Conservation (phyloP, 2,888 invertebrate species). For the Carcina quercana region DNA sequence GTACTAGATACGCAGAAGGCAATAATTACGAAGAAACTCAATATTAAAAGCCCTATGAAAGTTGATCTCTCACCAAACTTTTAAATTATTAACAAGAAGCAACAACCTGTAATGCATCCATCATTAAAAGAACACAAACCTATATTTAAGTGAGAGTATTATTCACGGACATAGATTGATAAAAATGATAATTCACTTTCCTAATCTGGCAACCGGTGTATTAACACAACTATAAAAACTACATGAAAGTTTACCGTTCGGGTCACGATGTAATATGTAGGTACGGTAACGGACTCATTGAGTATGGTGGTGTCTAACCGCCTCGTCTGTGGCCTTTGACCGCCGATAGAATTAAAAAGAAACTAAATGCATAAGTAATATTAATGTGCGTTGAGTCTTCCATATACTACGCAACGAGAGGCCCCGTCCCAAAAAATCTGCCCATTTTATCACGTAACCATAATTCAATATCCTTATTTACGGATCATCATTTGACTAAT, state of each 20-base stretch:
- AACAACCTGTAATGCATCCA: no score
- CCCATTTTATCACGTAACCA: neutral
- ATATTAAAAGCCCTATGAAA: no score
- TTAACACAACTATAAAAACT: slow-evolving; percentile 17
- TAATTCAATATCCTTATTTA: neutral
- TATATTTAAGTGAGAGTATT: no score
- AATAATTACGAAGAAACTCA: no score
- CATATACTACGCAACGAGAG: no score
- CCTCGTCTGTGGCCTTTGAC: slow-evolving; percentile 16
- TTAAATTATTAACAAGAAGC: no score
- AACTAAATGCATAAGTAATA: slow-evolving; percentile 2
- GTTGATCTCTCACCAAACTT: no score
- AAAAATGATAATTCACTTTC: slow-evolving; percentile 18
- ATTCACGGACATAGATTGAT: no score
- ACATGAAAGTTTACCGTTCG: slow-evolving; percentile 16
- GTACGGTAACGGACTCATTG: slow-evolving; percentile 19
- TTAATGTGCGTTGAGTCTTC: no score
- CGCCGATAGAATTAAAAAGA: slow-evolving; percentile 12
- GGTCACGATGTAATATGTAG: slow-evolving; percentile 1
- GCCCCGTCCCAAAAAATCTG: neutral
- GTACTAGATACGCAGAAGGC: no score
- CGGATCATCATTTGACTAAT: neutral
- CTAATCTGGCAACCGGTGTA: slow-evolving; percentile 20
- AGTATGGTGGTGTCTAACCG: slow-evolving; percentile 15
- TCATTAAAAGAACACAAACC: no score